Evolutionary conservation across 2,797 vertebrate genomes (phyloP).

Genomic region (Pempheris klunzingeri): DNA sequence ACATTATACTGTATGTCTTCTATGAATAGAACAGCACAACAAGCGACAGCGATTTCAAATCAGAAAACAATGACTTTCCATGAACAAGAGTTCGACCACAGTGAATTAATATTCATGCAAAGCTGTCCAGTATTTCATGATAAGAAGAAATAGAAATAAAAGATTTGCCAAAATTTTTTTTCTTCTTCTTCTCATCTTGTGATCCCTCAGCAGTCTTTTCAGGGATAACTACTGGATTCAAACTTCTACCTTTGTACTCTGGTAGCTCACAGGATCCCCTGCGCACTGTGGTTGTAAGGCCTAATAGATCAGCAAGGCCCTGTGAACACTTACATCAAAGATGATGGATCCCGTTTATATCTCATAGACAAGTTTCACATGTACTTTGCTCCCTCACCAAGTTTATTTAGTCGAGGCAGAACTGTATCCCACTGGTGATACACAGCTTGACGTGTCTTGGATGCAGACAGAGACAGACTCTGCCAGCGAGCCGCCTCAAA

Average conservation of each 20-base stretch:
- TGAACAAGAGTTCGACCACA: background rate
- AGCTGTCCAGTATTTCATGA: background rate
- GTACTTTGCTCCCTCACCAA: background rate
- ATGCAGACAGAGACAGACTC: slow-evolving; percentile 38
- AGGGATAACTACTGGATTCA: background rate
- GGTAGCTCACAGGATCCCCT: background rate
- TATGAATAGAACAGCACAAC: too few relatives aligned
- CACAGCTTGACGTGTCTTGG: slow-evolving; percentile 31
- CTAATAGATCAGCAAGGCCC: background rate
- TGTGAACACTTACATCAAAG: background rate
- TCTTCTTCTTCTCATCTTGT: background rate
- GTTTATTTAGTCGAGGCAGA: background rate
- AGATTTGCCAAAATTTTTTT: background rate
- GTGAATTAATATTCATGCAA: background rate
- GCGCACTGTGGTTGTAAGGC: background rate
- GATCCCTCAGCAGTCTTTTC: background rate
- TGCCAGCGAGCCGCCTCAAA: slow-evolving; percentile 62
- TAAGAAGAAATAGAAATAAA: too few relatives aligned
- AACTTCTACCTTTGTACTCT: background rate
- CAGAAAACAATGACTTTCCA: background rate
- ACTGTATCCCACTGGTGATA: slow-evolving; percentile 5
- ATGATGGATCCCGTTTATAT: background rate
- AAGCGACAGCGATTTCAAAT: background rate
- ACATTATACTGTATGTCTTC: too few relatives aligned
- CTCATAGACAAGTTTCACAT: background rate